These are phyloP conservation scores for Tubulanus polymorphus DNA, from an alignment of 2,888 invertebrate genomes.

Conservation along the genomic window DNA sequence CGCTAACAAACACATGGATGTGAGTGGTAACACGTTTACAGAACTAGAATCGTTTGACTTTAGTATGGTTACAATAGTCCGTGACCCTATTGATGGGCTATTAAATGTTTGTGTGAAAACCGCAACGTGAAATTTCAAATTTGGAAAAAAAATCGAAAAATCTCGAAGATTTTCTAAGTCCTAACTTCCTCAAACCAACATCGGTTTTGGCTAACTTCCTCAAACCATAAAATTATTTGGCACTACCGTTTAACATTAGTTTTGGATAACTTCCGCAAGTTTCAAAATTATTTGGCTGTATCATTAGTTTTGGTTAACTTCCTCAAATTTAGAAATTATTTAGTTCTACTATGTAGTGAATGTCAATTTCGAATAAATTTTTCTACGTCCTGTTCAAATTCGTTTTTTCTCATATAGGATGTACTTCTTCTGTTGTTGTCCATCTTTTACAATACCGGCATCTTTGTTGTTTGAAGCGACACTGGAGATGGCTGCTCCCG, in stretches of 20 bases:
- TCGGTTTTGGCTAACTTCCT: too few relatives aligned
- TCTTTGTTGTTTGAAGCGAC: not conserved
- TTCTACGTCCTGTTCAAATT: not conserved
- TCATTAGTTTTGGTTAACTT: too few relatives aligned
- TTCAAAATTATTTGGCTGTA: too few relatives aligned
- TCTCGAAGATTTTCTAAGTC: not conserved
- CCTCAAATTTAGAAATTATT: too few relatives aligned
- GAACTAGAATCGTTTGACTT: not conserved
- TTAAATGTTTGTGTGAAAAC: not conserved
- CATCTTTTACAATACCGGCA: not conserved
- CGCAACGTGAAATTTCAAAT: too few relatives aligned
- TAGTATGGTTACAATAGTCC: not conserved
- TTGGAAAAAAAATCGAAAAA: not conserved
- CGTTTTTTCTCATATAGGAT: not conserved
- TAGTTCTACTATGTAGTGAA: too few relatives aligned
- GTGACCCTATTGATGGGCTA: not conserved
- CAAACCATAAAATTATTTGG: too few relatives aligned
- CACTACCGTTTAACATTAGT: too few relatives aligned
- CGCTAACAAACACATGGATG: not conserved
- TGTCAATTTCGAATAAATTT: too few relatives aligned
- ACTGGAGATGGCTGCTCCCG: not conserved
- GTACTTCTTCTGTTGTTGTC: not conserved
- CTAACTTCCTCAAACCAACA: not conserved
- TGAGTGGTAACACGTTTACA: not conserved
- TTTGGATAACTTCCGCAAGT: too few relatives aligned